Evolutionary conservation across 2,888 invertebrate genomes (phyloP).

Genomic region (Rhopalosiphum nymphaeae): DNA sequence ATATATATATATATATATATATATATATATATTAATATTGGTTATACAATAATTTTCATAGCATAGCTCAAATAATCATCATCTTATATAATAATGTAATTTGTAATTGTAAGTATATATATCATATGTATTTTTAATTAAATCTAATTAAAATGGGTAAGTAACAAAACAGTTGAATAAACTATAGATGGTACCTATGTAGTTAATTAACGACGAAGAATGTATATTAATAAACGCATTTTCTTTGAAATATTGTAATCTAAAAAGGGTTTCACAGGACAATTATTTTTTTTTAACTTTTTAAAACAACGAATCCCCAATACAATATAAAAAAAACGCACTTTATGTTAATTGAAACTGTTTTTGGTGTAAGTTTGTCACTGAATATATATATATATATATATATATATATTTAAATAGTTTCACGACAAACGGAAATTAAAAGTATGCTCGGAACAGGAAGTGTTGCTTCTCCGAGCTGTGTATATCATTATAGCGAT

Average conservation of each 20-base stretch:
- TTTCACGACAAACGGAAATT: slow-evolving; percentile 53
- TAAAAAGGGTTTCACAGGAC: slow-evolving; percentile 30
- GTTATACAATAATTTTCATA: not conserved
- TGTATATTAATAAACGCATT: not conserved
- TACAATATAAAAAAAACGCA: not conserved
- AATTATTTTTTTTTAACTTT: slow-evolving; percentile 14
- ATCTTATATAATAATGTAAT: not conserved
- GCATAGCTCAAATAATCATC: not conserved
- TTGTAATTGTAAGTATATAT: not conserved
- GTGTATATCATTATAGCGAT: slow-evolving; percentile 30
- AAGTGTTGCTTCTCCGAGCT: not conserved
- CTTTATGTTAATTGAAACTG: slow-evolving; percentile 46
- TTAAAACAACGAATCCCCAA: not conserved
- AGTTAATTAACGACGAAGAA: slow-evolving; percentile 24
- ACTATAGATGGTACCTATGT: not conserved
- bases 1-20: too few species aligned
- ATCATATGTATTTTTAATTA: not conserved
- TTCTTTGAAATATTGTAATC: slow-evolving; percentile 37
- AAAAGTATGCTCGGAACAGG: slow-evolving; percentile 13
- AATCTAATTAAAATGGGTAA: slow-evolving; percentile 39
- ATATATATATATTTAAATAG: not conserved
- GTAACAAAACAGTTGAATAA: not conserved
- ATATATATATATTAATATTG: not conserved
- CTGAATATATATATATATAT: not conserved
- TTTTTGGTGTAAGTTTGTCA: not conserved